Evolutionary conservation across 1,140 invertebrate species (phyloP), one percentile per base, ranked within the genome.

Genomic region (Helicorthomorpha holstii): DNA sequence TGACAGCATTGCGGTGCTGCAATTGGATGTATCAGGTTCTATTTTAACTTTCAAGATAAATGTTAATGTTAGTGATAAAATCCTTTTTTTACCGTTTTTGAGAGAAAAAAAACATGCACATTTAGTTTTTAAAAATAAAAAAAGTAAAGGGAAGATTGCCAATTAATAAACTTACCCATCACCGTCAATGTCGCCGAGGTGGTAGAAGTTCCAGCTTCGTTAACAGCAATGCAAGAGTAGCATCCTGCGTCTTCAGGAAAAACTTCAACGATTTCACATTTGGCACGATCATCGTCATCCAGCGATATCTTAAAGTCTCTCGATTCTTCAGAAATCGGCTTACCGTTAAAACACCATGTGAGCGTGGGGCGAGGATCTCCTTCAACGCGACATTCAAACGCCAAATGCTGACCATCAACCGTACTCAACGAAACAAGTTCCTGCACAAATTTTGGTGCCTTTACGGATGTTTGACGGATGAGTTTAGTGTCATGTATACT

Each of bases 151-250:
- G n/a, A n/a, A n/a, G n/a, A n/a, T n/a, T n/a, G n/a, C n/a, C n/a
- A n/a, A n/a, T n/a, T n/a, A n/a, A n/a, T 23, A 54, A 78, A 78
- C 76, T 76, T 70, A 46, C 59, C 61, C 23, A 79, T 72, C 59
- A 82, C 76, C 54, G 78, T 72, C 49, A 89, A 69, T 63, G 81
- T 81, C 21, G 80, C 81, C 41, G 79, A 80, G 25, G 82, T 83
- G 22, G 80, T 81, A n/a, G 80, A 81, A 53, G 82, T 79, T 29
- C 85, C 85, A 54, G 78, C 79, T 14, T 73, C 65, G 67, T 89
- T 90, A 25, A 76, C 75, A 4, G 83, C 83, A 63, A 75, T 77
- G 63, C 82, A 85, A 10, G 81, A 80, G 67, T 88, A 87, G 54
- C 83, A 76, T 24, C 82, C 86, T 53, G 77, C 75, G 67, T 89